Conservation (phyloP, 2,797 vertebrate genomes). For the Labroides dimidiatus region DNA sequence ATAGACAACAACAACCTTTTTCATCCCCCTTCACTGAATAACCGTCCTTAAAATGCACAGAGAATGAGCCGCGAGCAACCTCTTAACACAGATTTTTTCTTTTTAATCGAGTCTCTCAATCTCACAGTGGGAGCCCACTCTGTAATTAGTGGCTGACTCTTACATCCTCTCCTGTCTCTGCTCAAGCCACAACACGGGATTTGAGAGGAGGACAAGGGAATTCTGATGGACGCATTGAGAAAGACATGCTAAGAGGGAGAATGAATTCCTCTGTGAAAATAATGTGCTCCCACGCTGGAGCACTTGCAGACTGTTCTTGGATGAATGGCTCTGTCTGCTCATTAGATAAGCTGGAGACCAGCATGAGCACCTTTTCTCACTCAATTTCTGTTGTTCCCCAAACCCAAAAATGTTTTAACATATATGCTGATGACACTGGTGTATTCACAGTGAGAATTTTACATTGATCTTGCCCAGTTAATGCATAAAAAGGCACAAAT, state of each 20-base stretch:
- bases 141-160: constrained; percentile 65
- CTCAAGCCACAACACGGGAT: constrained; percentile 37
- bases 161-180: constrained; percentile 43
- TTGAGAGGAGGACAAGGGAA: constrained; percentile 38
- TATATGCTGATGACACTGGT: constrained; percentile 12
- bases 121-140: constrained; percentile 53
- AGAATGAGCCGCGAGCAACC: constrained; percentile 32
- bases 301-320: constrained; percentile 51
- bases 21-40: constrained; percentile 8
- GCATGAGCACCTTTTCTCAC: constrained; percentile 21
- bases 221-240: constrained; percentile 46
- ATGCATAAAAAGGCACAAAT: background rate
- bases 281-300: constrained; percentile 46
- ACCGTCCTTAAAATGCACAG: constrained; percentile 22
- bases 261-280: constrained; percentile 52
- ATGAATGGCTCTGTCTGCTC: constrained; percentile 57
- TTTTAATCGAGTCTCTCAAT: constrained; percentile 57
- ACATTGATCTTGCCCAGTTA: background rate
- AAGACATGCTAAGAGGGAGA: constrained; percentile 38
- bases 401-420: constrained; percentile 17
- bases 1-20: constrained; percentile 23
- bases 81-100: constrained; percentile 41
- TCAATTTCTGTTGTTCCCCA: constrained; percentile 4
- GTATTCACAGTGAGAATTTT: background rate
- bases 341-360: constrained; percentile 58